Percentiles rank a stretch among this genome's conserved stretches.
phyloP scores from a whole-genome alignment of 2,888 invertebrate genomes.

The Cheilosia vernalis region DNA sequence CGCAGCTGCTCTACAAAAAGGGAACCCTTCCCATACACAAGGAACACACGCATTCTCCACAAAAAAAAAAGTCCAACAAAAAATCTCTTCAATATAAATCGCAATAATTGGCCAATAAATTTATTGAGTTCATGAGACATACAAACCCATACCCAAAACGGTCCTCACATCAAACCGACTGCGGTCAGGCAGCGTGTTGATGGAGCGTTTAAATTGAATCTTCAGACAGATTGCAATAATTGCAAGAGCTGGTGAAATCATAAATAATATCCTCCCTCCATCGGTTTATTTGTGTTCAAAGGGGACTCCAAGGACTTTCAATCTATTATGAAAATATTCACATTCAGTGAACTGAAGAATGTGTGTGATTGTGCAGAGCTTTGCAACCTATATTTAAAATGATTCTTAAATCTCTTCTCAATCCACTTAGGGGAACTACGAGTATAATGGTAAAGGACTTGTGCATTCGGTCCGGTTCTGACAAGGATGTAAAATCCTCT shows the following conservation, averaged over 20 bases:
- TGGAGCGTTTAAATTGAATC: slow-evolving; percentile 67
- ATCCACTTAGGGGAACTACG: slow-evolving; percentile 46
- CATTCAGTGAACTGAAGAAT: slow-evolving; percentile 9
- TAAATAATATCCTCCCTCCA: slow-evolving; percentile 42
- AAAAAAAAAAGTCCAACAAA: slow-evolving; percentile 21
- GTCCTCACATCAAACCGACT: slow-evolving; percentile 35
- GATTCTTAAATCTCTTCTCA: slow-evolving; percentile 43
- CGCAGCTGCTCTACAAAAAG: slow-evolving; percentile 20
- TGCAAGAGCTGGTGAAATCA: slow-evolving; percentile 38
- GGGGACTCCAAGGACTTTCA: slow-evolving; percentile 27
- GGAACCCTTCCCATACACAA: slow-evolving; percentile 26
- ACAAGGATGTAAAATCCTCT: slow-evolving; percentile 54
- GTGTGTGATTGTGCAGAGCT: slow-evolving; percentile 18
- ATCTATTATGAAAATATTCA: slow-evolving; percentile 7
- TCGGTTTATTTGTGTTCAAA: slow-evolving; percentile 8
- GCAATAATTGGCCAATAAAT: slow-evolving; percentile 71
- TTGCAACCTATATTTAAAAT: slow-evolving; percentile 31
- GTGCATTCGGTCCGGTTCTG: slow-evolving; percentile 25
- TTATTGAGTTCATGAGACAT: slow-evolving; percentile 16
- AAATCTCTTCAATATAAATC: slow-evolving; percentile 54
- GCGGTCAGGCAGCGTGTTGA: slow-evolving; percentile 43
- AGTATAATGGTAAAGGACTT: slow-evolving; percentile 34
- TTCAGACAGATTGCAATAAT: slow-evolving; percentile 67
- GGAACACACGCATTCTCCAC: slow-evolving; percentile 46
- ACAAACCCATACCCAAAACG: background rate